Evolutionary conservation across 2,113 vertebrate species (phyloP).

Genomic region (Cebidichthys violaceus): DNA sequence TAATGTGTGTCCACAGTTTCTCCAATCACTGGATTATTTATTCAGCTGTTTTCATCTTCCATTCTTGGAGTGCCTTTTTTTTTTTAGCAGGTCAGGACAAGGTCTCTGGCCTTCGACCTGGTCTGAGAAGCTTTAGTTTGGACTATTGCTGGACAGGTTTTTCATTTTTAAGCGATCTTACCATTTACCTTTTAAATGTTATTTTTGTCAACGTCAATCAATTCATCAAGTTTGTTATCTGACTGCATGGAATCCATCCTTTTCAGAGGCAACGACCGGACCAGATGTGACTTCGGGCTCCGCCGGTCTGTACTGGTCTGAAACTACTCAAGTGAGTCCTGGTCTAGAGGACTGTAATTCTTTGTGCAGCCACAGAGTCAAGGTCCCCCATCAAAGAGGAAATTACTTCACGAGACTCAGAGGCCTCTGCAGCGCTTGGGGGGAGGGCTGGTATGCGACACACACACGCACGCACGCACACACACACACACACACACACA

Average conservation of each 20-base stretch:
- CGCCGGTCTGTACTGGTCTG: not conserved
- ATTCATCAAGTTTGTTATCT: not conserved
- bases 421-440: conserved; percentile 38
- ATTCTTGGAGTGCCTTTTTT: conserved; percentile 39
- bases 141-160: not conserved
- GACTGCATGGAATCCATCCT: not conserved
- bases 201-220: not conserved
- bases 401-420: conserved; percentile 68
- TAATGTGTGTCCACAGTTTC: not conserved
- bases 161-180: not conserved
- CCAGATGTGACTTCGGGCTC: conserved; percentile 5
- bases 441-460: conserved; percentile 39
- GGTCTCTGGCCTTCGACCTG: conserved; percentile 28
- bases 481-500: not conserved
- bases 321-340: conserved; percentile 23
- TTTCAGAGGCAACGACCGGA: not conserved
- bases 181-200: not conserved
- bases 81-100: conserved; percentile 10
- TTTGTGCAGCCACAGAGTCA: conserved; percentile 43
- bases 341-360: conserved; percentile 31
- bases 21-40: not conserved
- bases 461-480: not conserved
- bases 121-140: not conserved
- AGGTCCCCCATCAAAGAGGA: conserved; percentile 65
- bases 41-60: conserved; percentile 3